Base-by-base conservation (phyloP, 2,797 vertebrate genomes). In the Lutra lutra region DNA sequence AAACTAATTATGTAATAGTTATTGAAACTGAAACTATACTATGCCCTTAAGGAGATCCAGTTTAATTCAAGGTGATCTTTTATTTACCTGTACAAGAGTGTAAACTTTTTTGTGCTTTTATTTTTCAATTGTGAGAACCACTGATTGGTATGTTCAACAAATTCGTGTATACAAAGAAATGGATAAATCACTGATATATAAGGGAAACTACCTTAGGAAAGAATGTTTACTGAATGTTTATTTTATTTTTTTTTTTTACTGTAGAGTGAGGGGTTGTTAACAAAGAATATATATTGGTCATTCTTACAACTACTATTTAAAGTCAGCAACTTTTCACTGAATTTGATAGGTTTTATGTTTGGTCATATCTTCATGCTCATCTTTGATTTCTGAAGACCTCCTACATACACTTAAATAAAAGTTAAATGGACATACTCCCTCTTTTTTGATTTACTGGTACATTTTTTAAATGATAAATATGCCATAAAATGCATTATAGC, bases 31-130 rank as follows among this genome's bases (percentile, higher is more conserved):
- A 99, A 99, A 99, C 99, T 99, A 99, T 99, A 99, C 99, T 99
- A 99, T 98, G 99, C 99, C 99, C 99, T 99, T 99, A 99, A 99
- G 98, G 99, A 99, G 99, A 99, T 99, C 99, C 99, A 99, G 99
- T 99, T 99, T 98, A 99, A 99, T 99, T 99, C 98, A 99, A 99
- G 98, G 99, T 99, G 98, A 99, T 99, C 99, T 99, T 99, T 99
- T 99, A 99, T 99, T 99, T 99, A 99, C 99, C 99, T 99, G 99
- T 99, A 99, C 99, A 99, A 99, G 99, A 99, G 99, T 99, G 99
- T 99, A 99, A 99, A 99, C 99, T 99, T 99, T 99, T 99, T 99
- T 99, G 99, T 99, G 98, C 99, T 99, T 99, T 99, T 99, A 99
- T 99, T 99, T 99, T 99, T 99, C 99, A 99, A 99, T 99, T 99